Percentiles rank a stretch among this genome's conserved stretches.
These are phyloP conservation scores for Arremon brunneinucha DNA, from an alignment of 2,797 vertebrate genomes.

Conservation along the genomic window DNA sequence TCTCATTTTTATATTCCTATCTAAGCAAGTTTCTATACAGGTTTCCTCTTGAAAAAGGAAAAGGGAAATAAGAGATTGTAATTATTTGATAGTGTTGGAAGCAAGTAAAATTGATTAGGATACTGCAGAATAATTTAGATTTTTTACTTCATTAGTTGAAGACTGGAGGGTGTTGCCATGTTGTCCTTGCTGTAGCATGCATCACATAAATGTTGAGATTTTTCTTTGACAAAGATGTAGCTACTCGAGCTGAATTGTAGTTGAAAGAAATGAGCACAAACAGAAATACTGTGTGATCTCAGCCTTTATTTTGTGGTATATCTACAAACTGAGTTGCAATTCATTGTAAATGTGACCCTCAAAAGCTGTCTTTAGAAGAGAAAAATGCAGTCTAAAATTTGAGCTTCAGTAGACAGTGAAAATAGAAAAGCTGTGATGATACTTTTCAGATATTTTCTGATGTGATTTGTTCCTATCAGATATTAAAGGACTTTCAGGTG, in stretches of 20 bases:
- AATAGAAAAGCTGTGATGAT: not conserved
- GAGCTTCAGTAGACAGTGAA: not conserved
- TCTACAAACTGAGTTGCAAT: not conserved
- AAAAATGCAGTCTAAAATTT: not conserved
- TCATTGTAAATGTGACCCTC: not conserved
- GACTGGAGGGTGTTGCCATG: not conserved
- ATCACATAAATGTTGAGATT: not conserved
- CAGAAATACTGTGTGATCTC: not conserved
- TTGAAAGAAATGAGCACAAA: not conserved
- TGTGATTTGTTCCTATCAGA: not conserved
- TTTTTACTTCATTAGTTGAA: not conserved
- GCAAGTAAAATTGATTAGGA: not conserved
- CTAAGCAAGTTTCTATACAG: not conserved
- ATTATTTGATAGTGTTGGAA: not conserved
- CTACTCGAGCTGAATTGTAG: not conserved
- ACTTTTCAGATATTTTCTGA: not conserved
- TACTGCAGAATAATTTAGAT: not conserved
- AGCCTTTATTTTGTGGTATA: not conserved
- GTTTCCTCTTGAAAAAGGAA: not conserved
- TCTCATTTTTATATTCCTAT: not conserved
- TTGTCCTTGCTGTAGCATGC: not conserved
- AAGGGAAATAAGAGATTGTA: not conserved
- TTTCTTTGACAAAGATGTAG: not conserved
- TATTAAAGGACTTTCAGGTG: not conserved
- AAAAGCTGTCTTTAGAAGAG: not conserved